Conservation (phyloP, 2,113 vertebrate genomes). For the Nettapus auritus region DNA sequence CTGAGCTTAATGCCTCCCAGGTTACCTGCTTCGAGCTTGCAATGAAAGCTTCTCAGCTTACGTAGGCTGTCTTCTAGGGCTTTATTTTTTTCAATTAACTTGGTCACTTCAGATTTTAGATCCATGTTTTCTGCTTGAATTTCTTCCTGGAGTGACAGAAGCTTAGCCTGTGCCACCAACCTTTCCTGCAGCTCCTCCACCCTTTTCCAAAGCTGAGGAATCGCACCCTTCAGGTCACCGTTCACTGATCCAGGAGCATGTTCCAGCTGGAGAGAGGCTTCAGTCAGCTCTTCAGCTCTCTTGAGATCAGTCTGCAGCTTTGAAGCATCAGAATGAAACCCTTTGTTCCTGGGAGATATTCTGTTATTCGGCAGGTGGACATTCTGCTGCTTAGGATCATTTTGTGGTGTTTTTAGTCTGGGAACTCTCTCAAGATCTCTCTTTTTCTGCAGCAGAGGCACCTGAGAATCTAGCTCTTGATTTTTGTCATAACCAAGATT, state of each 20-base stretch:
- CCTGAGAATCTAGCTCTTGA: slow-evolving; percentile 49
- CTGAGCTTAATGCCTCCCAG: slow-evolving; percentile 54
- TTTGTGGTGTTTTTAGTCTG: neutral
- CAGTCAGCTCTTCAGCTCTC: slow-evolving; percentile 49
- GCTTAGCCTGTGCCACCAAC: slow-evolving; percentile 41
- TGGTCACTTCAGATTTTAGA: slow-evolving; percentile 58
- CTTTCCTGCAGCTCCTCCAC: slow-evolving; percentile 67
- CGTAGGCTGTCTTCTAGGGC: slow-evolving; percentile 49
- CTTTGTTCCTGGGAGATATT: neutral
- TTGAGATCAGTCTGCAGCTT: slow-evolving; percentile 71
- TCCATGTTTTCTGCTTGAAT: slow-evolving; percentile 70
- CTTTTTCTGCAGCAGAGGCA: slow-evolving; percentile 41
- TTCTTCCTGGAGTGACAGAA: slow-evolving; percentile 48
- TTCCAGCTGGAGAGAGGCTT: slow-evolving; percentile 54
- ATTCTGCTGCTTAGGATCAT: slow-evolving; percentile 23
- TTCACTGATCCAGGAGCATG: slow-evolving; percentile 34
- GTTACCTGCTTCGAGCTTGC: slow-evolving; percentile 56
- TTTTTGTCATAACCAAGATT: slow-evolving; percentile 43
- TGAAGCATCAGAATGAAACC: slow-evolving; percentile 36
- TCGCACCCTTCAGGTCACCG: slow-evolving; percentile 67
- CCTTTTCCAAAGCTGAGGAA: slow-evolving; percentile 76
- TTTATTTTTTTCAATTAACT: slow-evolving; percentile 59
- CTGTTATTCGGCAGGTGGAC: slow-evolving; percentile 40
- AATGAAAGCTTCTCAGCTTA: slow-evolving; percentile 18
- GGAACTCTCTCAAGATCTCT: neutral